These are phyloP conservation scores for Discoglossus pictus DNA, from an alignment of 2,797 vertebrate genomes.

Conservation along the genomic window DNA sequence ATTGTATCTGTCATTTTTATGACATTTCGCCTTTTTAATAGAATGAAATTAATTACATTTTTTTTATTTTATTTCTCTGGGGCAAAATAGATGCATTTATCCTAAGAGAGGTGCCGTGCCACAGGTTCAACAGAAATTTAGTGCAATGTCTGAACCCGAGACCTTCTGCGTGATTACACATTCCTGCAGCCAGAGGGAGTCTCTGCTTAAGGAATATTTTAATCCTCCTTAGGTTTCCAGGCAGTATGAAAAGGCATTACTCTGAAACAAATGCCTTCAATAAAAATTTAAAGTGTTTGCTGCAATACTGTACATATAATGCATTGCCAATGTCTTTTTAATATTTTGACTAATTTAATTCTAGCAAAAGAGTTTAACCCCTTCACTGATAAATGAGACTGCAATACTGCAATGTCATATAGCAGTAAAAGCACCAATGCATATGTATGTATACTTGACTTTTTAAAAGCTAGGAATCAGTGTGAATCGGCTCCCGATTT, in stretches of 20 bases:
- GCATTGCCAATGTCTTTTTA: conserved; percentile 66
- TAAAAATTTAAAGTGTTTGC: conserved; percentile 76
- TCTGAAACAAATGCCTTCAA: conserved; percentile 40
- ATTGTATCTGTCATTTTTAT: conserved; percentile 89
- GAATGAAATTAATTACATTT: conserved; percentile 85
- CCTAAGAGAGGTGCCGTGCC: conserved; percentile 91
- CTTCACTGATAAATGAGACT: conserved; percentile 17
- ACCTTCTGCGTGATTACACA: conserved; percentile 84
- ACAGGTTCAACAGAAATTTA: conserved; percentile 90
- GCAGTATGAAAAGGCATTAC: conserved; percentile 29
- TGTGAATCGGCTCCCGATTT: conserved; percentile 55
- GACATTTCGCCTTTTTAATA: conserved; percentile 77
- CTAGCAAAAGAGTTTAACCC: conserved; percentile 54
- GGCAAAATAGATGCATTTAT: conserved; percentile 91
- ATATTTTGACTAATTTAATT: conserved; percentile 62
- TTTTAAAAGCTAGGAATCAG: conserved; percentile 30
- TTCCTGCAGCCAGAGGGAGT: conserved; percentile 19
- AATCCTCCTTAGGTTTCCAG: too few species aligned
- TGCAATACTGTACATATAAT: conserved; percentile 73
- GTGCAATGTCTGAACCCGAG: conserved; percentile 95
- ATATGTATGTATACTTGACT: conserved; percentile 11
- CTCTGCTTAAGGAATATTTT: conserved; percentile 5
- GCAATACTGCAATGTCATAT: conserved; percentile 28
- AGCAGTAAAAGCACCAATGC: conserved; percentile 30
- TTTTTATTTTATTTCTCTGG: conserved; percentile 65